A percentile compares a stretch with the other conserved stretches of the same genome.
These are phyloP conservation scores for Parnassius orleans DNA, from an alignment of 2,888 invertebrate genomes.

Conservation along the genomic window DNA sequence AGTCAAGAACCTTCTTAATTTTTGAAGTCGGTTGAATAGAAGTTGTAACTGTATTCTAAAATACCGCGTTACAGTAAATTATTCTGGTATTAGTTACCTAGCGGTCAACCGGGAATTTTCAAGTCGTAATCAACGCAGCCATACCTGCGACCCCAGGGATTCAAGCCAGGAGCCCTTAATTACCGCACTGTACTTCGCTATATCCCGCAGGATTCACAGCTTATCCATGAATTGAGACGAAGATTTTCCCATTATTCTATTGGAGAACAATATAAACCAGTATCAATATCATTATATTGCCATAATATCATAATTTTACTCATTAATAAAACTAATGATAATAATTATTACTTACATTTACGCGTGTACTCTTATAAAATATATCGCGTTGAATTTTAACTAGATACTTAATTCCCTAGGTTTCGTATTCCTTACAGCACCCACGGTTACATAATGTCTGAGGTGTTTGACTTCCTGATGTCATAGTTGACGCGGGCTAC, in stretches of 20 bases:
- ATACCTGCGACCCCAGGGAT: constrained; percentile 31
- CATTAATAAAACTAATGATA: no score
- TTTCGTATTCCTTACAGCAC: no score
- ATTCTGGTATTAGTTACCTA: constrained; percentile 14
- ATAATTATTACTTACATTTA: no score
- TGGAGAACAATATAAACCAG: neutral
- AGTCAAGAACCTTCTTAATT: no score
- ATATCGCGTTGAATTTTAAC: no score
- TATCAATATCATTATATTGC: no score
- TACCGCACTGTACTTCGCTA: constrained; percentile 21
- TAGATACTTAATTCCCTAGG: no score
- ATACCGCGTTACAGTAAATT: neutral
- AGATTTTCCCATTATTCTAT: constrained; percentile 8
- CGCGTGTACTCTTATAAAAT: no score
- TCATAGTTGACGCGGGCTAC: no score
- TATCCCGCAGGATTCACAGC: constrained; percentile 15
- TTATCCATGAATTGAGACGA: constrained; percentile 23
- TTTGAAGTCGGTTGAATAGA: neutral
- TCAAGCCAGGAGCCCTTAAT: constrained; percentile 24
- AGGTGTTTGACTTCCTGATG: no score
- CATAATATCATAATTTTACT: no score
- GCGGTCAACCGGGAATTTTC: constrained; percentile 36
- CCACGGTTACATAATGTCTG: no score
- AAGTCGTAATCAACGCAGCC: constrained; percentile 39
- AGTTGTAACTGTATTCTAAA: neutral